These are phyloP conservation scores for Fragum whitleyi DNA, from an alignment of 2,888 invertebrate species.

Conservation along the genomic window DNA sequence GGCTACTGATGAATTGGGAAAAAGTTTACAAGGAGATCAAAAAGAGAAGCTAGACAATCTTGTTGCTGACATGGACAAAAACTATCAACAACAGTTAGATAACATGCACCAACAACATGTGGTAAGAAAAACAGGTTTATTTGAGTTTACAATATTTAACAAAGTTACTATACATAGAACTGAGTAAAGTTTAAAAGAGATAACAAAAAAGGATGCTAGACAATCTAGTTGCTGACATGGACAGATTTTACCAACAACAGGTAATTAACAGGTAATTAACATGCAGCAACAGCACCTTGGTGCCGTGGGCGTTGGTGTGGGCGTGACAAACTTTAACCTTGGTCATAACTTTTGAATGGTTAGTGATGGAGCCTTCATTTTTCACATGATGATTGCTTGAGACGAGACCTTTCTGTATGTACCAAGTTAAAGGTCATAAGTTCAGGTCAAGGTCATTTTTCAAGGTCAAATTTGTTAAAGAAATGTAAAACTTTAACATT, in stretches of 20 bases:
- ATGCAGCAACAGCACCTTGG: slow-evolving; percentile 70
- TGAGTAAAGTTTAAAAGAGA: no score
- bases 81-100: slow-evolving; percentile 73
- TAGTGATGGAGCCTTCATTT: no score
- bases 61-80: slow-evolving; percentile 70
- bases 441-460: no score
- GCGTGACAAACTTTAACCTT: no score
- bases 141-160: not conserved
- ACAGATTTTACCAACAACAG: slow-evolving; percentile 71
- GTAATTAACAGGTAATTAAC: no score
- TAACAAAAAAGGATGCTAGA: slow-evolving; percentile 75
- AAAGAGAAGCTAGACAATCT: slow-evolving; percentile 74
- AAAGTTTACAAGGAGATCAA: slow-evolving; percentile 73
- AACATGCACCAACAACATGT: slow-evolving; percentile 69
- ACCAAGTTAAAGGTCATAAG: no score
- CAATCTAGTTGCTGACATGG: slow-evolving; percentile 72
- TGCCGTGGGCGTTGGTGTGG: no score
- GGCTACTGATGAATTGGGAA: slow-evolving; percentile 66
- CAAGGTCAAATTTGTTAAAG: no score
- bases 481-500: no score
- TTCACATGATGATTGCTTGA: no score
- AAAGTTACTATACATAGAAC: not conserved
- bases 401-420: no score
- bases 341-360: no score
- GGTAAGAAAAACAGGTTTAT: slow-evolving; percentile 66